Base-by-base conservation (phyloP, 23 tunicate species). In the Trididemnum clinides region DNA sequence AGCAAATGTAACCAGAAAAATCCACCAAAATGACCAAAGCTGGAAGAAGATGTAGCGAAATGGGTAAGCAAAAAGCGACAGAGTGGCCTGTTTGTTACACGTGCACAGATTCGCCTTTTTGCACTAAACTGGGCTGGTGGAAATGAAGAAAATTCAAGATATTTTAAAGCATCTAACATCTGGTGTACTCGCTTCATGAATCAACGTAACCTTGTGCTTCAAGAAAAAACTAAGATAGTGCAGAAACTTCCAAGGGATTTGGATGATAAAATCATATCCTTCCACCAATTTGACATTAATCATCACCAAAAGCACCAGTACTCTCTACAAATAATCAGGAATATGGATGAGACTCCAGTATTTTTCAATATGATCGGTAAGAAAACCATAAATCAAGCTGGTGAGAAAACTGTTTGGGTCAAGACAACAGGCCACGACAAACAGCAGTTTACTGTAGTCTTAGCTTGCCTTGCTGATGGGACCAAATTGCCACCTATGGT, bases 381-480 rank as follows among this genome's bases (percentile, higher is more conserved):
- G 26, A 62, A 62, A 62, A 62, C 69, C 69, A 26, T 62, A 12
- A 62, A 62, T 62, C 69, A 62, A 62, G 69, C 69, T 62, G 69
- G 69, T 62, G 69, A 62, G 69, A 62, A 62, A 62, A 62, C 69
- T 26, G 21, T 21, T 62, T 62, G 69, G 69, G 69, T 62, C 21
- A 62, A 62, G 69, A 62, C 69, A 62, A 62, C 69, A 18, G 69
- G 27, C 69, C 69, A 62, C 69, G 27, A 62, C 26, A 62, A 62
- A 62, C 69, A 62, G 21, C 69, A 26, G 27, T 62, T 62, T 62
- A 62, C 69, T 62, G 69, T 18, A 62, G 69, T 62, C 69, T 62
- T 62, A 62, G 69, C 69, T 12, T 62, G 69, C 69, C 69, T 62
- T 62, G 69, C 69, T 62, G 69, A 62, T 62, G 69, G 69, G 69